A percentile compares a stretch with the other conserved stretches of the same genome.
phyloP scores from a whole-genome alignment of 2,113 vertebrate species.

The Salminus brasiliensis region DNA sequence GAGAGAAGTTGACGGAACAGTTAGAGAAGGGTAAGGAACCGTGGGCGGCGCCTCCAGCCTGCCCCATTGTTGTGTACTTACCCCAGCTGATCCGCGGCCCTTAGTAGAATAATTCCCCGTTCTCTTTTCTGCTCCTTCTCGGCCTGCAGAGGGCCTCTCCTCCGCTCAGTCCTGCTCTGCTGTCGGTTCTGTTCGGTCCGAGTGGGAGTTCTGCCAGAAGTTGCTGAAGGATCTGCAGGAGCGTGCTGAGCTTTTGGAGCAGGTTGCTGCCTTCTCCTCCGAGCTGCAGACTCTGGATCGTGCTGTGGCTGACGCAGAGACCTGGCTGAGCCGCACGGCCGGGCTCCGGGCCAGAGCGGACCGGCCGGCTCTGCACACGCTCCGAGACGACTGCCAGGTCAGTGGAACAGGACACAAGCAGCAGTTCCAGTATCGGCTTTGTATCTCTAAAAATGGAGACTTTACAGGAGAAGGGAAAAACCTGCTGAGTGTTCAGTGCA shows the following conservation, averaged over 20 bases:
- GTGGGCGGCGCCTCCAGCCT: neutral
- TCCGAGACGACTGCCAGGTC: conserved; percentile 84
- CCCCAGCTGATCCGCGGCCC: neutral
- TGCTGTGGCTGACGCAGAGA: conserved; percentile 75
- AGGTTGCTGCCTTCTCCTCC: conserved; percentile 74
- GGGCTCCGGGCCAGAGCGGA: conserved; percentile 51
- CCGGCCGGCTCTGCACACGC: conserved; percentile 58
- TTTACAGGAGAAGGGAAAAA: no score
- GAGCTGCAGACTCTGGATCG: conserved; percentile 79
- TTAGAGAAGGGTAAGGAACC: conserved; percentile 83
- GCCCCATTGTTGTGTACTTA: neutral
- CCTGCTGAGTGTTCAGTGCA: no score
- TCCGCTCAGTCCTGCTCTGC: conserved; percentile 65
- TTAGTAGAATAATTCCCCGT: no score
- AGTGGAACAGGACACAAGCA: conserved; percentile 29
- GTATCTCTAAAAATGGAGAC: no score
- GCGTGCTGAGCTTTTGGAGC: conserved; percentile 78
- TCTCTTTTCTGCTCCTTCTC: conserved; percentile 76
- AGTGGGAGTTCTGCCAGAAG: conserved; percentile 77
- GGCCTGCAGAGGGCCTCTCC: conserved; percentile 62
- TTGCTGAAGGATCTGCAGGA: conserved; percentile 76
- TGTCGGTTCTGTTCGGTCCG: conserved; percentile 71
- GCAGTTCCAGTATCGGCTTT: no score
- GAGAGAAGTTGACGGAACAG: conserved; percentile 80
- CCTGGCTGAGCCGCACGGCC: conserved; percentile 68